Evolutionary conservation across 2,888 invertebrate genomes (phyloP).

Genomic region (Macrosiphum euphorbiae): DNA sequence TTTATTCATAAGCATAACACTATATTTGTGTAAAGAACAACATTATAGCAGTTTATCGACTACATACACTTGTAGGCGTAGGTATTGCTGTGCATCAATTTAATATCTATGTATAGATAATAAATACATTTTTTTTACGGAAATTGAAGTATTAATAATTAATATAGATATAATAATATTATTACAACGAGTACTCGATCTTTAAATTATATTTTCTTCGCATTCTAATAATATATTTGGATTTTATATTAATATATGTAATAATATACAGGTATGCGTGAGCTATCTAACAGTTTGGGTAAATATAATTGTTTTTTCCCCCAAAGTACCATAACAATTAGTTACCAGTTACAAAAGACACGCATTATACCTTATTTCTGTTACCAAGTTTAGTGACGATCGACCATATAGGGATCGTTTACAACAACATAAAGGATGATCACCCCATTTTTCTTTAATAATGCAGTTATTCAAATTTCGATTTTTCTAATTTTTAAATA

Average conservation of each 20-base stretch:
- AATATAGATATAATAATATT: background rate
- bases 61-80: background rate
- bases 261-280: background rate
- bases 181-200: background rate
- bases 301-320: background rate
- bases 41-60: background rate
- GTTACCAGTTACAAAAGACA: background rate
- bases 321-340: background rate
- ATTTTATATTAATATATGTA: no score
- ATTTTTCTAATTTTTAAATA: background rate
- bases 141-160: background rate
- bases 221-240: background rate
- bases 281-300: slow-evolving; percentile 33
- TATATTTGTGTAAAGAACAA: background rate
- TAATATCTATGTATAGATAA: no score
- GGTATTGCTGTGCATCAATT: background rate
- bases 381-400: background rate
- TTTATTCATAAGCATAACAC: background rate
- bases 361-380: background rate
- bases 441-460: background rate
- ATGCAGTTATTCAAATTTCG: background rate
- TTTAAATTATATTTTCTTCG: background rate
- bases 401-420: background rate
- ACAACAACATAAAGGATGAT: background rate
- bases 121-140: background rate